Percentiles rank a stretch among this genome's conserved stretches.
Conservation (phyloP, 2,797 vertebrate species). For the Poecilia velifera region DNA sequence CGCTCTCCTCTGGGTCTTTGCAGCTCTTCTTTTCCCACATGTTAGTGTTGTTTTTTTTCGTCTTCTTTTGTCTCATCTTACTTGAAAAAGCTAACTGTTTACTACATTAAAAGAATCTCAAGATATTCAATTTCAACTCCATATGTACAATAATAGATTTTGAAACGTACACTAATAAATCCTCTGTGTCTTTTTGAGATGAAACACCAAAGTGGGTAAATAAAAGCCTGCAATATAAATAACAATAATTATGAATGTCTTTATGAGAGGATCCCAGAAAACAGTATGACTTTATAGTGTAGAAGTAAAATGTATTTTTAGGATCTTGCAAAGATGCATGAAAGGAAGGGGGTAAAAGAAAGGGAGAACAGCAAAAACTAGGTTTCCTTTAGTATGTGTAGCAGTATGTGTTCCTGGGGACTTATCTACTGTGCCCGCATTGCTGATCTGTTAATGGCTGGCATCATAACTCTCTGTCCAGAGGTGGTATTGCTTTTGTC, state of each 20-base stretch:
- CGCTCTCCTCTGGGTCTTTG: not conserved
- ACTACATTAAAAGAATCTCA: not conserved
- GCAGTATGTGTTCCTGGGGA: constrained; percentile 60
- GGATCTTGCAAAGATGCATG: not conserved
- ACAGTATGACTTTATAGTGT: not conserved
- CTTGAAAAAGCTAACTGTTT: not conserved
- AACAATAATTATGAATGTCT: not conserved
- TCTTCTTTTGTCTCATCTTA: not conserved
- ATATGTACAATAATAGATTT: not conserved
- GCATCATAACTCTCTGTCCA: constrained; percentile 71
- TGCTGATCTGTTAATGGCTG: constrained; percentile 71
- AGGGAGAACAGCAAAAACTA: constrained; percentile 50
- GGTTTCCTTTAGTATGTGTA: constrained; percentile 51
- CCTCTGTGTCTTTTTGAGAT: constrained; percentile 1
- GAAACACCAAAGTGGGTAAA: not conserved
- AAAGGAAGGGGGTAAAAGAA: constrained; percentile 22
- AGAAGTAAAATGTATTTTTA: not conserved
- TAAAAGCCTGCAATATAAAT: not conserved
- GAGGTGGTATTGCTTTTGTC: constrained; percentile 71
- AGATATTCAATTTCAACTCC: not conserved
- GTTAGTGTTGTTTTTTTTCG: not conserved
- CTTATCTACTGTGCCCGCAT: constrained; percentile 68
- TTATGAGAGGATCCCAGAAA: not conserved
- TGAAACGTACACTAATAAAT: not conserved
- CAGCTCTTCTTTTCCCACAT: not conserved